Evolutionary conservation across 2,797 vertebrate species (phyloP).

Genomic region (Menidia menidia): DNA sequence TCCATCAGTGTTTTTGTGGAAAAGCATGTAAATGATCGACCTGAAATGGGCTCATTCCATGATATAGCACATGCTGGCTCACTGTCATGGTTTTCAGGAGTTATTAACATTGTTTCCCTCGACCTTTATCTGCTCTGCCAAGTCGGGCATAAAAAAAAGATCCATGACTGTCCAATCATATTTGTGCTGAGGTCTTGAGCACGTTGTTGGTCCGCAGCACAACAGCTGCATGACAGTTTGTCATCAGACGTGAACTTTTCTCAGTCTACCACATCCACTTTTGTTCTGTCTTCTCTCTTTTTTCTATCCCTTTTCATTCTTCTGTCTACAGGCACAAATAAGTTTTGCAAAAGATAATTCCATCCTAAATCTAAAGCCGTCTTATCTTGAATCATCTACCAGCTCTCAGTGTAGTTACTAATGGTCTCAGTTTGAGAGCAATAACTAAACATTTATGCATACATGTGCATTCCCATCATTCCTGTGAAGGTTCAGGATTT

Average conservation of each 20-base stretch:
- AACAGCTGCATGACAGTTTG: neutral
- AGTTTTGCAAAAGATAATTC: neutral
- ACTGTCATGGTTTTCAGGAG: neutral
- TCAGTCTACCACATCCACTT: neutral
- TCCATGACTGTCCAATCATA: neutral
- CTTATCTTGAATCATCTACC: neutral
- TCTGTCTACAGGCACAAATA: constrained; percentile 2
- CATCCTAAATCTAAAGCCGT: neutral
- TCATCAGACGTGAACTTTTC: neutral
- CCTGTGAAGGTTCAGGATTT: constrained; percentile 61
- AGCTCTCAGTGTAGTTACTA: constrained; percentile 5
- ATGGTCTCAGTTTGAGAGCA: constrained; percentile 8
- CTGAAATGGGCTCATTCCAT: neutral
- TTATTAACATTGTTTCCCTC: neutral
- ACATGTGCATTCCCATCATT: constrained; percentile 31
- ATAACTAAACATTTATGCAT: constrained; percentile 31
- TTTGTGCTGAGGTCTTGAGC: neutral
- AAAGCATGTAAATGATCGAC: neutral
- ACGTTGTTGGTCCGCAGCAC: neutral
- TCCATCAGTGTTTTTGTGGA: too few species aligned
- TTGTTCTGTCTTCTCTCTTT: constrained; percentile 32
- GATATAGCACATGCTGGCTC: neutral
- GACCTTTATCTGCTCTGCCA: constrained; percentile 11
- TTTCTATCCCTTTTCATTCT: constrained; percentile 36
- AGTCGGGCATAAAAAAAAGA: neutral